Conservation (phyloP, 2,797 vertebrate species). For the Melanotaenia pygmaea region DNA sequence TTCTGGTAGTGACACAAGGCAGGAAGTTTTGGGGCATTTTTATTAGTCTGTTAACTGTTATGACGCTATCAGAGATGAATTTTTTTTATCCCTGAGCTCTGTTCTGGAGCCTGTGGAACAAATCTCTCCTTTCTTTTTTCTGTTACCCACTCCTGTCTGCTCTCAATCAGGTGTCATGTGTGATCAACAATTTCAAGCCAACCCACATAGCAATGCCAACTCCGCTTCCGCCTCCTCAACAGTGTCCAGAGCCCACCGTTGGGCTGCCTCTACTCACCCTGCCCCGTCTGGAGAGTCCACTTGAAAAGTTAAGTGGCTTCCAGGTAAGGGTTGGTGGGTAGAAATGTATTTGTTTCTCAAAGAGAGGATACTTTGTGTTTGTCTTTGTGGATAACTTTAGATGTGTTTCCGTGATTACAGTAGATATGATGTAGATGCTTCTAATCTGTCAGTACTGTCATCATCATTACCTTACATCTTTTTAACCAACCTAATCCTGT, state of each 20-base stretch:
- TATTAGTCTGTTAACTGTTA: too few relatives aligned
- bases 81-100: not conserved
- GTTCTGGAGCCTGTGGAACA: not conserved
- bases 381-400: not conserved
- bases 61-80: too few relatives aligned
- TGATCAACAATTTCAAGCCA: constrained; percentile 91
- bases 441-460: not conserved
- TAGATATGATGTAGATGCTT: not conserved
- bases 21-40: too few relatives aligned
- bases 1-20: too few relatives aligned
- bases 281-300: constrained; percentile 88
- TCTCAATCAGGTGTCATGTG: constrained; percentile 87
- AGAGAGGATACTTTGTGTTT: not conserved
- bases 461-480: not conserved
- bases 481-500: not conserved
- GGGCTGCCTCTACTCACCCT: constrained; percentile 82
- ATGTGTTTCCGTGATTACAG: not conserved
- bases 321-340: constrained; percentile 88
- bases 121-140: constrained; percentile 4
- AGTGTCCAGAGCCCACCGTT: constrained; percentile 75
- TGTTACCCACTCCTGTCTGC: constrained; percentile 15
- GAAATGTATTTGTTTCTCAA: not conserved
- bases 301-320: constrained; percentile 93
- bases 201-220: constrained; percentile 56
- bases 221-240: constrained; percentile 69